A percentile compares a stretch with the other conserved stretches of the same genome.
Evolutionary conservation across 2,888 invertebrate species (phyloP).

Genomic region (Stenoptilia bipunctidactyla): DNA sequence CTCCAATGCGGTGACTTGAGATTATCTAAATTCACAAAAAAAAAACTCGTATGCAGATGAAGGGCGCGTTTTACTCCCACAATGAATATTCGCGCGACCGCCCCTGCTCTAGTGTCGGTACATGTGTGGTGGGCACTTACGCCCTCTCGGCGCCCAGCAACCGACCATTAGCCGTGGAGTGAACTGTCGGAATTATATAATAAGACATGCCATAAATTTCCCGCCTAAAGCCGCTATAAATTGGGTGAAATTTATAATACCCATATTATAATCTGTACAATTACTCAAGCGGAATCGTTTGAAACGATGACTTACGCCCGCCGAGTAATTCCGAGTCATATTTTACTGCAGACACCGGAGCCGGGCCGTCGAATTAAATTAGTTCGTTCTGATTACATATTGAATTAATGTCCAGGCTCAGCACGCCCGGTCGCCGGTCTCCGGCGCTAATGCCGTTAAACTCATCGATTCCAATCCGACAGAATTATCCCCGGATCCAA

Average conservation of each 20-base stretch:
- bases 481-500: constrained; percentile 9
- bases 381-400: constrained; percentile 21
- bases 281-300: constrained; percentile 28
- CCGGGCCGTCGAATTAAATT: constrained; percentile 18
- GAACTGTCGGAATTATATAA: constrained; percentile 58
- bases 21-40: too few relatives aligned
- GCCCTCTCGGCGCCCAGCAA: too few relatives aligned
- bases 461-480: constrained; percentile 9
- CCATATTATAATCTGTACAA: constrained; percentile 48
- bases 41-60: too few relatives aligned
- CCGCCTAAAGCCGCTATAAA: constrained; percentile 36
- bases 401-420: constrained; percentile 15
- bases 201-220: constrained; percentile 50
- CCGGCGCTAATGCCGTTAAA: constrained; percentile 7
- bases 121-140: too few relatives aligned
- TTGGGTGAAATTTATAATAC: constrained; percentile 31
- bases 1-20: too few relatives aligned
- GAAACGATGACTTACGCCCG: constrained; percentile 28
- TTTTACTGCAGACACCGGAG: constrained; percentile 21
- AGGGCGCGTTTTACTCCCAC: too few relatives aligned
- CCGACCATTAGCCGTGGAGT: too few relatives aligned
- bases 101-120: too few relatives aligned
- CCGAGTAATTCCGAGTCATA: constrained; percentile 30
- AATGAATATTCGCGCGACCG: too few relatives aligned
- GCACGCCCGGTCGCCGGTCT: constrained; percentile 8